phyloP scores from a whole-genome alignment of 2,113 vertebrate genomes.

The Brachyhypopomus occidentalis region DNA sequence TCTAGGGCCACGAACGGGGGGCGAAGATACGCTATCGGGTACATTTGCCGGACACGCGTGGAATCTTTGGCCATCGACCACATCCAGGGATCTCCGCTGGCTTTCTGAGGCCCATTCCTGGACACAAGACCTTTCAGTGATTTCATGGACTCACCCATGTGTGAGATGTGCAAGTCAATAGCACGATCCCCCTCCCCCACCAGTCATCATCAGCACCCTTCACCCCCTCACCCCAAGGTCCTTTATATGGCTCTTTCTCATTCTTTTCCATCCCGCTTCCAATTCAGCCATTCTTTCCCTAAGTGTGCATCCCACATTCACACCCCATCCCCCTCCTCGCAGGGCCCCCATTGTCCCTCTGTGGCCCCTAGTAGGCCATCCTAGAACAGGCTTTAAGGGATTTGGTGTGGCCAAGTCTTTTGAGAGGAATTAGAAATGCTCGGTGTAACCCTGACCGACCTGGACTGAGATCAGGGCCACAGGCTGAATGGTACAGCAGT shows the following conservation, averaged over 20 bases:
- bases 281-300: constrained; percentile 54
- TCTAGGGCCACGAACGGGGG: constrained; percentile 23
- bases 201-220: background rate
- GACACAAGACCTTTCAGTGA: constrained; percentile 48
- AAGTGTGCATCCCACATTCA: constrained; percentile 55
- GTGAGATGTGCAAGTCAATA: constrained; percentile 58
- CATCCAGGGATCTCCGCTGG: constrained; percentile 34
- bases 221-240: constrained; percentile 45
- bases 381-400: constrained; percentile 65
- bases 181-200: constrained; percentile 22
- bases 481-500: constrained; percentile 64
- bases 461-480: constrained; percentile 39
- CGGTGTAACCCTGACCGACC: constrained; percentile 67
- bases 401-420: constrained; percentile 75
- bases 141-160: constrained; percentile 56
- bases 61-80: constrained; percentile 46
- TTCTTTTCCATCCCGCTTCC: constrained; percentile 48
- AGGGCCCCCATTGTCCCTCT: constrained; percentile 63
- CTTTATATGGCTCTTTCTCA: constrained; percentile 53
- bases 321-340: constrained; percentile 54
- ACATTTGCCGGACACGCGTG: constrained; percentile 56
- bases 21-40: constrained; percentile 55
- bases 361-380: constrained; percentile 33
- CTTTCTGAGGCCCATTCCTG: constrained; percentile 43
- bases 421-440: constrained; percentile 81